A percentile compares a stretch with the other conserved stretches of the same genome.
Evolutionary conservation across 2,888 invertebrate species (phyloP).

Genomic region (Drosophila multiciliata): DNA sequence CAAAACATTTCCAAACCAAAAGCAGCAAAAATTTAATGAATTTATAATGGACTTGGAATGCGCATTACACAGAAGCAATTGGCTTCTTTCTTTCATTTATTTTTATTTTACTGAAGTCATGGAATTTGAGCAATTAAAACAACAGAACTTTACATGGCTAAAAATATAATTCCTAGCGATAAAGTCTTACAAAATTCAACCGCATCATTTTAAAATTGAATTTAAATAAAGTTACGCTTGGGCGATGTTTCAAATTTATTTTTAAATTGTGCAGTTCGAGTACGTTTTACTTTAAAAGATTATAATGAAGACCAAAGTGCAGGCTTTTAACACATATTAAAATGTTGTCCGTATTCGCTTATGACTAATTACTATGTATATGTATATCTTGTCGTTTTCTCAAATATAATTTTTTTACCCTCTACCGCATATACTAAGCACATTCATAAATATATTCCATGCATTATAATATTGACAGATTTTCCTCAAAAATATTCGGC

Average conservation of each 20-base stretch:
- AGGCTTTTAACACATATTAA: constrained; percentile 24
- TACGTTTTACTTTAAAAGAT: background rate
- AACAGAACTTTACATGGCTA: constrained; percentile 5
- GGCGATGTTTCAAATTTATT: background rate
- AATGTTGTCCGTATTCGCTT: constrained; percentile 12
- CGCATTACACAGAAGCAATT: constrained; percentile 14
- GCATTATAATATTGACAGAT: constrained; percentile 42
- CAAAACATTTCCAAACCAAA: constrained; percentile 6
- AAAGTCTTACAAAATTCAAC: background rate
- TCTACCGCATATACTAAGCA: background rate
- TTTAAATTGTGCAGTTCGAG: background rate
- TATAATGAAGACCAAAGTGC: background rate
- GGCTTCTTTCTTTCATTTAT: background rate
- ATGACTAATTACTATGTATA: constrained; percentile 56
- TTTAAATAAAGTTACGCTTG: background rate
- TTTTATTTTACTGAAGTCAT: constrained; percentile 22
- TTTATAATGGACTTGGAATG: constrained; percentile 30
- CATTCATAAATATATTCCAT: constrained; percentile 21
- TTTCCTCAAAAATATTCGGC: constrained; percentile 33
- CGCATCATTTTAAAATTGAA: background rate
- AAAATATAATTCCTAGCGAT: constrained; percentile 24
- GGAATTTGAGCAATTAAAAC: constrained; percentile 35
- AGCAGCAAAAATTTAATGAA: constrained; percentile 33
- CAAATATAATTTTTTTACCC: background rate
- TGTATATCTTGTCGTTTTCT: constrained; percentile 10